These are phyloP conservation scores for Circaetus cinerascens DNA, from an alignment of 2,113 vertebrate genomes.

Conservation along the genomic window DNA sequence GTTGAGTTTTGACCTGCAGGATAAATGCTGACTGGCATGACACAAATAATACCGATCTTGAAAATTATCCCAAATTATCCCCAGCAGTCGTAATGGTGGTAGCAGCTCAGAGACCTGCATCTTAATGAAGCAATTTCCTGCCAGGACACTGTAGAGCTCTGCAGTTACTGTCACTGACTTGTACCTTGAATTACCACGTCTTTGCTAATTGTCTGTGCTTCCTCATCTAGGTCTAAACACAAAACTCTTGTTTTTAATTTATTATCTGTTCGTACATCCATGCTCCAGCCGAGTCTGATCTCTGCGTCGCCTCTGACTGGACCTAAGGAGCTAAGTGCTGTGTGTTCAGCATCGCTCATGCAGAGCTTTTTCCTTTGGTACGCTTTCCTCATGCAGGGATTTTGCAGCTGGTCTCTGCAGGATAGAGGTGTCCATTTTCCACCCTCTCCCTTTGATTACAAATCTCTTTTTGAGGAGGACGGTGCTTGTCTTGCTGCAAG, in stretches of 20 bases:
- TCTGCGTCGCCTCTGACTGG: background rate
- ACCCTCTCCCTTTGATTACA: background rate
- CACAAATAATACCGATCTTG: slow-evolving; percentile 35
- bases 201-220: background rate
- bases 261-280: background rate
- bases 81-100: background rate
- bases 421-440: background rate
- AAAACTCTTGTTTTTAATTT: background rate
- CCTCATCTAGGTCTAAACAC: background rate
- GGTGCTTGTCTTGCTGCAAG: background rate
- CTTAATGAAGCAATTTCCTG: slow-evolving; percentile 44
- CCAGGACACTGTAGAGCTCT: background rate
- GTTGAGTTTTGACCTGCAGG: slow-evolving; percentile 55
- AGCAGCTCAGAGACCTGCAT: slow-evolving; percentile 10
- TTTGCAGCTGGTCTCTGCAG: background rate
- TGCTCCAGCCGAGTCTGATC: fast-evolving
- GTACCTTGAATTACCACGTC: background rate
- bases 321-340: background rate
- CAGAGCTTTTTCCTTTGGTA: background rate
- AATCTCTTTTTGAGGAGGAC: background rate
- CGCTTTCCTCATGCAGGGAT: background rate
- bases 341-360: background rate
- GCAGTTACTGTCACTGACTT: background rate
- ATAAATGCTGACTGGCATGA: slow-evolving; percentile 48
- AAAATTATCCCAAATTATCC: slow-evolving; percentile 64